These are phyloP conservation scores for Augiades crinisus DNA, from an alignment of 2,888 invertebrate species.

Conservation along the genomic window DNA sequence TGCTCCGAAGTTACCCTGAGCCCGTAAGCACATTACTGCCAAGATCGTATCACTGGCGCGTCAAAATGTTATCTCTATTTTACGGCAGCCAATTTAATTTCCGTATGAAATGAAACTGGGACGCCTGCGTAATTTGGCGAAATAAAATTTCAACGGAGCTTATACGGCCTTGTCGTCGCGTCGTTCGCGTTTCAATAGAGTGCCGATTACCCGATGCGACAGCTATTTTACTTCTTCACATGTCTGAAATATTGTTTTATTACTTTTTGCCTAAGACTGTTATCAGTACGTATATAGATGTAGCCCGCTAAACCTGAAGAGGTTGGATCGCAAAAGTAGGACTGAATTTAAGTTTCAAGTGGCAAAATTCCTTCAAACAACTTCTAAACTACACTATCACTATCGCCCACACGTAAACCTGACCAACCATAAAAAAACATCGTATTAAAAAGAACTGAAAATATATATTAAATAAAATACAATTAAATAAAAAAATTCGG, in stretches of 20 bases:
- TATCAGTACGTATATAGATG: too few relatives aligned
- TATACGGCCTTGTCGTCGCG: neutral
- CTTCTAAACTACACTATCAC: too few relatives aligned
- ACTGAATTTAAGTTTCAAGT: too few relatives aligned
- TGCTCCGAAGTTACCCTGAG: neutral
- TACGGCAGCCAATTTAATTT: slow-evolving; percentile 60
- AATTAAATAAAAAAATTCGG: too few relatives aligned
- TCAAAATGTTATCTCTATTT: slow-evolving; percentile 55
- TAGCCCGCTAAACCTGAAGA: too few relatives aligned
- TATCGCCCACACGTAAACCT: too few relatives aligned
- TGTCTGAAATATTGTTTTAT: neutral
- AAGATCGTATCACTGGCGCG: slow-evolving; percentile 48
- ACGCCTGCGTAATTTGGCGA: slow-evolving; percentile 23
- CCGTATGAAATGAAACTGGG: slow-evolving; percentile 32
- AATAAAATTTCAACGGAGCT: slow-evolving; percentile 13
- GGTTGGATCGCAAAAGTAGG: too few relatives aligned
- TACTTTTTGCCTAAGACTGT: too few relatives aligned
- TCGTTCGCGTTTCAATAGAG: neutral
- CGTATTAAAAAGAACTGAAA: too few relatives aligned
- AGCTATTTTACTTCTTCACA: neutral
- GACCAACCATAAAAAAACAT: too few relatives aligned
- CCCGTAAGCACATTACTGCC: slow-evolving; percentile 6
- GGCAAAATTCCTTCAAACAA: too few relatives aligned
- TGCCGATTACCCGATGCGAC: neutral
- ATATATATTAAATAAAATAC: too few relatives aligned